phyloP scores from a whole-genome alignment of 2,888 invertebrate genomes.

The Andrena hattorfiana region DNA sequence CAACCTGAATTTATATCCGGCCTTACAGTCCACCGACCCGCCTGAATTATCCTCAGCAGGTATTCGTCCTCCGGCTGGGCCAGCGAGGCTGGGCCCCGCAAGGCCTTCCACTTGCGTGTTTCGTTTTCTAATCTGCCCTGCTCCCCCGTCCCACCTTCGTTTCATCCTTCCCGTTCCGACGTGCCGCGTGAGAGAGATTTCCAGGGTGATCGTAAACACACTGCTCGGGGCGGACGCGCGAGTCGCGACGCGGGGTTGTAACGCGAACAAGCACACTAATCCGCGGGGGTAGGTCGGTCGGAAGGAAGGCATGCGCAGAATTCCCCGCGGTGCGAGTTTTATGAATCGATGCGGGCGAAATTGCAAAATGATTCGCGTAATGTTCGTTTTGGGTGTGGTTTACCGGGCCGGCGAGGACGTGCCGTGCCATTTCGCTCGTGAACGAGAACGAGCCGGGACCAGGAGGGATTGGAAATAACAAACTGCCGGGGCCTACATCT shows the following conservation, averaged over 20 bases:
- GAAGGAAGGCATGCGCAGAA: constrained; percentile 36
- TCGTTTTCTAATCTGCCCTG: constrained; percentile 17
- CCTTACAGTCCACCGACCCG: constrained; percentile 81
- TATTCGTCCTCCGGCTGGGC: constrained; percentile 78
- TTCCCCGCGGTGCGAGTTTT: constrained; percentile 36
- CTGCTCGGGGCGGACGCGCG: constrained; percentile 3
- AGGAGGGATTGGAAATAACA: constrained; percentile 8
- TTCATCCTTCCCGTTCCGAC: neutral
- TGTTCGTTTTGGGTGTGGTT: constrained; percentile 54
- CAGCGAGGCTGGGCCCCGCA: neutral
- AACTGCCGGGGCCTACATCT: neutral
- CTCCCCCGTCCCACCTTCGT: neutral
- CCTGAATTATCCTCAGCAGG: constrained; percentile 86
- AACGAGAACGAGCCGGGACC: neutral
- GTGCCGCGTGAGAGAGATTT: neutral
- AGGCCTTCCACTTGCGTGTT: constrained; percentile 15
- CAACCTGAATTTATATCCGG: constrained; percentile 86
- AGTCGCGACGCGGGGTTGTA: constrained; percentile 1
- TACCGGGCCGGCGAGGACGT: constrained; percentile 18
- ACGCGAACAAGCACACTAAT: constrained; percentile 38
- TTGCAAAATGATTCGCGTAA: constrained; percentile 56
- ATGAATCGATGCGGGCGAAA: constrained; percentile 52
- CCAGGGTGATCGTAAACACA: constrained; percentile 17
- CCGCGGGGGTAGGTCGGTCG: neutral
- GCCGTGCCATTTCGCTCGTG: neutral